These are phyloP conservation scores for Mustelus asterias DNA, from an alignment of 2,113 vertebrate species.

Conservation along the genomic window DNA sequence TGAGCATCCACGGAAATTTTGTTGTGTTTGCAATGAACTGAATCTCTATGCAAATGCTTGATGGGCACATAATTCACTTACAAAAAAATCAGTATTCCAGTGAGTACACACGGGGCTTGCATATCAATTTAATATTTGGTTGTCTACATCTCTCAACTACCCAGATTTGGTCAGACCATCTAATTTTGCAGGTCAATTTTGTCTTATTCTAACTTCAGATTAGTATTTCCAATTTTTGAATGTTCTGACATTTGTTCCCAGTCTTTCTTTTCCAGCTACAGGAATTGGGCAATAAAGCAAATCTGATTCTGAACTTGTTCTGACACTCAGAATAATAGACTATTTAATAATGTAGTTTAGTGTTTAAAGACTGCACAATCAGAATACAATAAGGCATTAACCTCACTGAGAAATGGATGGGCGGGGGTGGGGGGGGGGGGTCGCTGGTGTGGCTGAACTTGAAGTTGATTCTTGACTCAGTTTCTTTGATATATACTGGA, in stretches of 20 bases:
- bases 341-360: neutral
- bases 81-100: neutral
- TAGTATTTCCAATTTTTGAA: neutral
- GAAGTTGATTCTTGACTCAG: neutral
- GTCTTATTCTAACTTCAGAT: neutral
- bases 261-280: neutral
- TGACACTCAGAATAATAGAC: neutral
- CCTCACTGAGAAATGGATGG: neutral
- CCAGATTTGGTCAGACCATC: neutral
- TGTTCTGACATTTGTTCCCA: neutral
- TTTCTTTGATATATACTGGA: neutral
- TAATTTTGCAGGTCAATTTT: neutral
- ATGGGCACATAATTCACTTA: neutral
- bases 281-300: neutral
- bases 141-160: neutral
- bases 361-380: neutral
- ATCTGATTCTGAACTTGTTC: neutral
- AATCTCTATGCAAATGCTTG: neutral
- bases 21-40: neutral
- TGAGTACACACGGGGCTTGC: neutral
- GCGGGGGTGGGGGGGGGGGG: neutral
- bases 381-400: neutral
- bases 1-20: neutral
- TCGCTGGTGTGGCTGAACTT: neutral
- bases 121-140: neutral